Evolutionary conservation across 2,113 vertebrate genomes (phyloP).

Genomic region (Equus przewalskii): DNA sequence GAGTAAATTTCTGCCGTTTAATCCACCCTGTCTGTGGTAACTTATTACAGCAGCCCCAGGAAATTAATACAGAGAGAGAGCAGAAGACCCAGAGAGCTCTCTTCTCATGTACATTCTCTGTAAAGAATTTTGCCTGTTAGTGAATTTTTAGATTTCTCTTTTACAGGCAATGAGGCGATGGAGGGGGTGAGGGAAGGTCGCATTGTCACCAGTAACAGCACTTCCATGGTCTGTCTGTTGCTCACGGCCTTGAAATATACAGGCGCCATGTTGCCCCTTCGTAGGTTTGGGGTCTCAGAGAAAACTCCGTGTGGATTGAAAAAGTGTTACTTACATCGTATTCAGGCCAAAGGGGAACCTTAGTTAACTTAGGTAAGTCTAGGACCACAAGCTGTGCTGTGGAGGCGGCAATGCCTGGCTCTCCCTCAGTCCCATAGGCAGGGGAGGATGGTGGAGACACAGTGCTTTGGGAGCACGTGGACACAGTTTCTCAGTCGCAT

Average conservation of each 20-base stretch:
- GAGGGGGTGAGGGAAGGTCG: background rate
- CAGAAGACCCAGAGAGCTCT: too few species aligned
- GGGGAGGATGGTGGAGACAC: accelerated
- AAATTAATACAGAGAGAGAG: background rate
- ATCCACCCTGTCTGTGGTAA: accelerated
- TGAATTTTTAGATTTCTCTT: background rate
- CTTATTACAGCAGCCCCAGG: too few species aligned
- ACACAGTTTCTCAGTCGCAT: accelerated
- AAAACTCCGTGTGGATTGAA: background rate
- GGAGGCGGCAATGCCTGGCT: accelerated
- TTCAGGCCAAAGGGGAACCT: background rate
- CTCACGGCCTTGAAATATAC: background rate
- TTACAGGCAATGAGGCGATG: background rate
- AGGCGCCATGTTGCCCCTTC: too few species aligned
- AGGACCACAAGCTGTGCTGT: accelerated
- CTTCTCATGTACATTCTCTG: background rate
- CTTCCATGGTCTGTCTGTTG: accelerated
- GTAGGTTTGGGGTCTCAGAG: too few species aligned
- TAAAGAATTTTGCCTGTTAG: background rate
- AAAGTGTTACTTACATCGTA: background rate
- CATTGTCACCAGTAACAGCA: accelerated
- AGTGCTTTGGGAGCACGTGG: background rate
- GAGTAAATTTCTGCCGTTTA: background rate
- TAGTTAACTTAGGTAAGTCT: background rate
- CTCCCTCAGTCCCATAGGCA: accelerated